These are phyloP conservation scores for Heliopora coerulea DNA, from an alignment of 92 coral and sea anemone genomes.

Conservation along the genomic window DNA sequence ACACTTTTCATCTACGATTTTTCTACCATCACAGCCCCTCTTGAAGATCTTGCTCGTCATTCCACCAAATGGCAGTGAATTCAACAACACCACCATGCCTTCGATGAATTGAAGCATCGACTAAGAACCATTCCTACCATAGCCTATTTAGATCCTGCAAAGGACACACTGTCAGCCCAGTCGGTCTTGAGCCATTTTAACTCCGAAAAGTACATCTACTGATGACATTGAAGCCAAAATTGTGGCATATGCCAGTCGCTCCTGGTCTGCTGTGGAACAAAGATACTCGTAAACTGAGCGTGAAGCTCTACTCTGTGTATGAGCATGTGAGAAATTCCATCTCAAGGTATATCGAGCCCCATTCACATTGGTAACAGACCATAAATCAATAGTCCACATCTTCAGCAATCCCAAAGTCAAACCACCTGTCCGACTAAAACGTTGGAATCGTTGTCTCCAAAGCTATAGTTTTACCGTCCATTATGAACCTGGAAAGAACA, in stretches of 20 bases:
- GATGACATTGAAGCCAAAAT: constrained; percentile 14
- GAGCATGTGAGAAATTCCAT: constrained; percentile 46
- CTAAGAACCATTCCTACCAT: constrained; percentile 23
- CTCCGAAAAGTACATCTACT: constrained; percentile 7
- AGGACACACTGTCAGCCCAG: constrained; percentile 32
- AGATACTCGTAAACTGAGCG: constrained; percentile 45
- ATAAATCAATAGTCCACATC: neutral
- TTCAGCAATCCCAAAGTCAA: constrained; percentile 4
- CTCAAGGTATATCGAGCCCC: neutral
- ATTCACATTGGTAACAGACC: neutral
- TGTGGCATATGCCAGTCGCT: constrained; percentile 39
- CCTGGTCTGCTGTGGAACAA: constrained; percentile 38
- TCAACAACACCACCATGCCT: constrained; percentile 33
- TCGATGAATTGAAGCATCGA: constrained; percentile 28
- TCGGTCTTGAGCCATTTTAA: constrained; percentile 36
- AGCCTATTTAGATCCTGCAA: constrained; percentile 42
- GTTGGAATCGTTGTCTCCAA: neutral
- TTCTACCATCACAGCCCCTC: neutral
- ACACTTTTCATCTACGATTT: neutral
- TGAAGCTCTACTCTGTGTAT: constrained; percentile 35
- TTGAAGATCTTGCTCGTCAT: neutral
- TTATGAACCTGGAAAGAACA: neutral
- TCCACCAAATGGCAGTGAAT: constrained; percentile 5
- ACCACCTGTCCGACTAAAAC: neutral
- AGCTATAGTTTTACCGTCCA: neutral